phyloP scores from a whole-genome alignment of 2,888 invertebrate genomes.

The Antitype chi region DNA sequence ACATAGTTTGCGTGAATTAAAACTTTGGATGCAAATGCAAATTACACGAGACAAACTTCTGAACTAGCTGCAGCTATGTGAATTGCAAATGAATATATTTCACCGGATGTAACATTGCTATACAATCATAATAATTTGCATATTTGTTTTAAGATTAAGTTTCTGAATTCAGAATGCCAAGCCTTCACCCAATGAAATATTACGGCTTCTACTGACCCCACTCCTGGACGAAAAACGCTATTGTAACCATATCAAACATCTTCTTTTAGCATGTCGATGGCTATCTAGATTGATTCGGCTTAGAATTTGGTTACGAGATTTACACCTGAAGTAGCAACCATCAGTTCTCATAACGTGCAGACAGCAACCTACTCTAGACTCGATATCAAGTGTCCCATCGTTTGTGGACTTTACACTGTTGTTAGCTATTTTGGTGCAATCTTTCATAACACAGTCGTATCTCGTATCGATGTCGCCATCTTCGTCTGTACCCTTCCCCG shows the following conservation, averaged over 20 bases:
- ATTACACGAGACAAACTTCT: conserved; percentile 25
- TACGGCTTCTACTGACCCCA: too few relatives aligned
- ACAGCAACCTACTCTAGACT: too few relatives aligned
- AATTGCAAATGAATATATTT: conserved; percentile 44
- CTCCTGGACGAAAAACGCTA: too few relatives aligned
- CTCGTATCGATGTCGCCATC: too few relatives aligned
- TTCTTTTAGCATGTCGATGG: too few relatives aligned
- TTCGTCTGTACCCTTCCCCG: too few relatives aligned
- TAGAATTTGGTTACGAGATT: too few relatives aligned
- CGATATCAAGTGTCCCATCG: not conserved
- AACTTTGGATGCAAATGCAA: conserved; percentile 49
- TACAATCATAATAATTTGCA: not conserved
- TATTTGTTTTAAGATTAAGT: not conserved
- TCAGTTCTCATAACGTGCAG: not conserved
- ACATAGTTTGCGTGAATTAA: conserved; percentile 8
- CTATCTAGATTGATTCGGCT: too few relatives aligned
- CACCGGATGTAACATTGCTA: not conserved
- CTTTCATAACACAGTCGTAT: too few relatives aligned
- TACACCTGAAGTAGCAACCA: not conserved
- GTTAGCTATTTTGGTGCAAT: too few relatives aligned
- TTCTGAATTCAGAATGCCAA: not conserved
- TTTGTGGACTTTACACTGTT: not conserved
- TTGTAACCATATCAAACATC: too few relatives aligned
- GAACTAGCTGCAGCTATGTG: conserved; percentile 8
- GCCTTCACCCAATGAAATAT: too few relatives aligned